Percentiles rank a stretch among this genome's conserved stretches.
These are phyloP conservation scores for Carposina sasakii DNA, from an alignment of 1,140 invertebrate species.

Conservation along the genomic window DNA sequence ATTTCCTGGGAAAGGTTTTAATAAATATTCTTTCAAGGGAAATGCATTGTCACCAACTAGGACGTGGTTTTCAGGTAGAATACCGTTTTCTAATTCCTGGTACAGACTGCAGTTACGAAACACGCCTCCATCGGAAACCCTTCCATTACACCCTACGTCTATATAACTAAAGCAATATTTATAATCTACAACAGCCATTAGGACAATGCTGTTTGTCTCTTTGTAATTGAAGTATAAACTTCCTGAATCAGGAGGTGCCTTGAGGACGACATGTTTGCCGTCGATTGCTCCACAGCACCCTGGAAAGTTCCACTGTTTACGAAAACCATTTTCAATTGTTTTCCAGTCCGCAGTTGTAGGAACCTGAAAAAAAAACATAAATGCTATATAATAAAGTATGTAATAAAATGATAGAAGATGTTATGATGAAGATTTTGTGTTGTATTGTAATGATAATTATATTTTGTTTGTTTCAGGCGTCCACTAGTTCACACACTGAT, in stretches of 20 bases:
- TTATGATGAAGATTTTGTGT: no score
- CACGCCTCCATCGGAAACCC: constrained; percentile 3
- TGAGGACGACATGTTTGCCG: background rate
- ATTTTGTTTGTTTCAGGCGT: no score
- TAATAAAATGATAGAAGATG: no score
- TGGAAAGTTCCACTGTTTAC: background rate
- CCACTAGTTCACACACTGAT: no score
- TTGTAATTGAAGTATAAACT: background rate
- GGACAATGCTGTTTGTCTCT: background rate
- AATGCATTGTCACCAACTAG: constrained; percentile 61
- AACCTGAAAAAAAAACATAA: no score
- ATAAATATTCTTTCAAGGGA: constrained; percentile 34
- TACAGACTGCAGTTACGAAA: background rate
- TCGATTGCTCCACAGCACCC: background rate
- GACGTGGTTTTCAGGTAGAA: constrained; percentile 25
- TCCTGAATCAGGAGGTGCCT: constrained; percentile 8
- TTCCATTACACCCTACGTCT: background rate
- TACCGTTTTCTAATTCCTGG: background rate
- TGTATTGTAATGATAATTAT: no score
- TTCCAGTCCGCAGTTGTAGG: constrained; percentile 8
- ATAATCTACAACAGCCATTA: background rate
- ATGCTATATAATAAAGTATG: no score
- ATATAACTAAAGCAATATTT: background rate
- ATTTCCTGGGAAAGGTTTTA: constrained; percentile 39
- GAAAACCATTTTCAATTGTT: constrained; percentile 2